These are phyloP conservation scores for Choristoneura rosaceana DNA, from an alignment of 2,888 invertebrate species.

Conservation along the genomic window DNA sequence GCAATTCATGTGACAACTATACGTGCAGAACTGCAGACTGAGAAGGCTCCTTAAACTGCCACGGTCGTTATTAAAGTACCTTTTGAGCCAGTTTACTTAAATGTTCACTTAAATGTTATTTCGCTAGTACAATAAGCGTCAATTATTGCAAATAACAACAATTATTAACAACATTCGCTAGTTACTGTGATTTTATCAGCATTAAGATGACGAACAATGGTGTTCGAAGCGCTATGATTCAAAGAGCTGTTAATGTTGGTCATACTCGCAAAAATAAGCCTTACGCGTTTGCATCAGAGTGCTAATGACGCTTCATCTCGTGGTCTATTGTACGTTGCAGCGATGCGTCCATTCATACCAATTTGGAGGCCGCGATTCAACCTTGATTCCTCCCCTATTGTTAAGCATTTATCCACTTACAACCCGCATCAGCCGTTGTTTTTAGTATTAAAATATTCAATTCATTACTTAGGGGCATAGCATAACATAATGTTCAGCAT, in stretches of 20 bases:
- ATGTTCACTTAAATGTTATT: slow-evolving; percentile 20
- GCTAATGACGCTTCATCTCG: not conserved
- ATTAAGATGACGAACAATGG: slow-evolving; percentile 39
- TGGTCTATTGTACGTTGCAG: slow-evolving; percentile 35
- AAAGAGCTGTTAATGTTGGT: slow-evolving; percentile 12
- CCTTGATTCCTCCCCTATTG: slow-evolving; percentile 51
- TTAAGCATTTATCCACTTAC: slow-evolving; percentile 46
- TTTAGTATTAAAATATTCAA: slow-evolving; percentile 35
- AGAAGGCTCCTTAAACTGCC: not conserved
- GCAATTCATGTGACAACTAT: not conserved
- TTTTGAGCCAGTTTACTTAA: not conserved
- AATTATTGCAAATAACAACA: slow-evolving; percentile 39
- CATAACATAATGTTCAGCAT: not conserved
- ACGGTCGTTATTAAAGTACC: slow-evolving; percentile 11
- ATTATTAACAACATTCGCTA: slow-evolving; percentile 34
- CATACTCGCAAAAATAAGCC: slow-evolving; percentile 5
- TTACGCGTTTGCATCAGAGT: slow-evolving; percentile 21
- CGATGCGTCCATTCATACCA: slow-evolving; percentile 50
- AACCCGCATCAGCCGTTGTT: slow-evolving; percentile 48
- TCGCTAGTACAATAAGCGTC: slow-evolving; percentile 33
- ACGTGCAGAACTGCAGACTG: not conserved
- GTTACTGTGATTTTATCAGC: slow-evolving; percentile 39
- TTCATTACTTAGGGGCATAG: slow-evolving; percentile 20
- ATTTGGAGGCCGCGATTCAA: slow-evolving; percentile 42
- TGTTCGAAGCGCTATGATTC: slow-evolving; percentile 19